These are phyloP conservation scores for Pachycephala philippinensis DNA, from an alignment of 2,113 vertebrate species.

Conservation along the genomic window DNA sequence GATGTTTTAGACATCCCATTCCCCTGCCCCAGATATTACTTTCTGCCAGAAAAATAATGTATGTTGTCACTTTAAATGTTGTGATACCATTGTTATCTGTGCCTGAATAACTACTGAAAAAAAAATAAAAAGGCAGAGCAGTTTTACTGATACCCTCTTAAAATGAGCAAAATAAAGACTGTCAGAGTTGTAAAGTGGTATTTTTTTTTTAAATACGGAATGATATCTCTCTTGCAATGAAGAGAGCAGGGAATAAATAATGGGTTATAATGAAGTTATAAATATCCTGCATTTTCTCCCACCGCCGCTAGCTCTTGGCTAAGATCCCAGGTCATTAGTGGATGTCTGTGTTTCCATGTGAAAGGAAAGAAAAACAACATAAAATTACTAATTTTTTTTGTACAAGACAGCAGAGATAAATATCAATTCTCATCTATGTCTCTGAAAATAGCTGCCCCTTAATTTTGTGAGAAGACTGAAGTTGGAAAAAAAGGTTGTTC, in stretches of 20 bases:
- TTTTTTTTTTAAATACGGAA: neutral
- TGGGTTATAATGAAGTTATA: constrained; percentile 27
- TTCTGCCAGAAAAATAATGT: neutral
- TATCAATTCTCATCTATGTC: neutral
- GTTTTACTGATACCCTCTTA: neutral
- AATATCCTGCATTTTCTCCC: constrained; percentile 30
- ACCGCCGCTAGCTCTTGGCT: constrained; percentile 2
- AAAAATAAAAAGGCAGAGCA: neutral
- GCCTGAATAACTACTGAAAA: neutral
- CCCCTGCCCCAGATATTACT: neutral
- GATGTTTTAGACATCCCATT: neutral
- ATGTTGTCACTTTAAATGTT: neutral
- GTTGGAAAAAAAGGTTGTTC: neutral
- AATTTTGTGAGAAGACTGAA: neutral
- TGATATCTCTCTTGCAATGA: neutral
- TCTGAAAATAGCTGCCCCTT: neutral
- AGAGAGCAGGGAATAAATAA: neutral
- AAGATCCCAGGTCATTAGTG: constrained; percentile 14
- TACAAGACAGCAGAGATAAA: neutral
- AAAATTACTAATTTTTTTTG: neutral
- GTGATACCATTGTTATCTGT: neutral
- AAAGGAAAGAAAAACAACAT: constrained; percentile 25
- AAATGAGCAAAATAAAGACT: neutral
- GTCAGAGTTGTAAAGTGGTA: neutral
- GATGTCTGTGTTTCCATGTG: constrained; percentile 37